phyloP scores from a whole-genome alignment of 2,113 vertebrate species.

The Poicephalus meyeri region DNA sequence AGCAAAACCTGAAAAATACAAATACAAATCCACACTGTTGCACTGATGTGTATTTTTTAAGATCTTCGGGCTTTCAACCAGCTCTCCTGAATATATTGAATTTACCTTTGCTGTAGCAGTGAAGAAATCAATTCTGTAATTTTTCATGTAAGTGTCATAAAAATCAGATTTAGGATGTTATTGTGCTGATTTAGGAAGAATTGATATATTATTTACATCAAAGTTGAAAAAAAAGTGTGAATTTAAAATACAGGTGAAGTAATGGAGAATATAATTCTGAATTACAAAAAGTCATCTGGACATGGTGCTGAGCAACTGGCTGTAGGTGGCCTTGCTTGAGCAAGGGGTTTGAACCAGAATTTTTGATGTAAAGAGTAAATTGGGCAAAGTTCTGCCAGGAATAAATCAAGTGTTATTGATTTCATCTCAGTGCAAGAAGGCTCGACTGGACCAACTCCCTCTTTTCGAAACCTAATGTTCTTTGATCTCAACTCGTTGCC shows the following conservation, averaged over 20 bases:
- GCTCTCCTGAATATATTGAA: constrained; percentile 25
- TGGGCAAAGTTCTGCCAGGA: neutral
- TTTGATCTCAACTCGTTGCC: neutral
- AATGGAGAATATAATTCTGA: neutral
- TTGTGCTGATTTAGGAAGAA: constrained; percentile 34
- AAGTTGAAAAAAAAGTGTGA: neutral
- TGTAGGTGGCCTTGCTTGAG: neutral
- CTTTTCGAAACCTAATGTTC: neutral
- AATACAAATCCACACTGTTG: neutral
- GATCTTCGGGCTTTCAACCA: constrained; percentile 11
- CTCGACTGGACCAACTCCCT: neutral
- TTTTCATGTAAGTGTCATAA: neutral
- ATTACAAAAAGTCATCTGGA: neutral
- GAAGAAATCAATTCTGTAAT: constrained; percentile 16
- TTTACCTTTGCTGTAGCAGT: neutral
- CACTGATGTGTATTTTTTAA: constrained; percentile 43
- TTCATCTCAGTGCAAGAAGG: neutral
- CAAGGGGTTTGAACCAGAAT: neutral
- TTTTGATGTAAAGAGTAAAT: neutral
- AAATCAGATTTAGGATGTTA: constrained; percentile 20
- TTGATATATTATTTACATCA: constrained; percentile 23
- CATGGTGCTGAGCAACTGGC: neutral
- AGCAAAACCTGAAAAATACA: neutral
- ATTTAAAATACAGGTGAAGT: neutral
- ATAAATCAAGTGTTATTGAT: neutral